Base-by-base conservation (phyloP, 2,797 vertebrate species). In the Hirundo rustica region DNA sequence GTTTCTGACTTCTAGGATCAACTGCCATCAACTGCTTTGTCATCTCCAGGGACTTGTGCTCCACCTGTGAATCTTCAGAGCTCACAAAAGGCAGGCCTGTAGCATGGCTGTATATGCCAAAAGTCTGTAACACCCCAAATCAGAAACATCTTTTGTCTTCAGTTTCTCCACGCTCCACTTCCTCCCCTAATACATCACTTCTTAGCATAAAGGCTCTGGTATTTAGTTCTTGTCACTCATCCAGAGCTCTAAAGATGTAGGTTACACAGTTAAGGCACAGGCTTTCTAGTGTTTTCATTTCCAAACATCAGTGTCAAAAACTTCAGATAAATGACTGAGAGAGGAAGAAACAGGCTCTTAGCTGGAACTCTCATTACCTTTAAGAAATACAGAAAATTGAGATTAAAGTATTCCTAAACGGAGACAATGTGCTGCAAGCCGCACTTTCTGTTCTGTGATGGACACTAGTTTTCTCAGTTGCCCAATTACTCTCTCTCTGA, bases 71-170 rank as follows among this genome's bases (percentile, higher is more conserved):
- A 57, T 79, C 50, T 75, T 92, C 60, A 76, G 80, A 81, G 27
- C 10, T 89, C 79, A 71, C 32, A 60, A 83, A 80, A 95, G 32
- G 16, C 60, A 90, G 67, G 13, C 40, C 48, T 3, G 1, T 34
- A 71, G 13, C 64, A 7, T n/a, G 53, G 44, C 14, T 85, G 13
- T 64, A 3, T 47, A 42, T 62, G 77, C 90, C 42, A 71, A 47
- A 88, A 93, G 27, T 58, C 79, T 81, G 51, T 70, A 78, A 88
- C 62, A 88, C 27, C 22, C 54, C 16, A 70, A 79, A 92, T 89
- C 81, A 91, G 85, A 89, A 95, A 80, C 42, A 76, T 71, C 67
- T 90, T 95, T 90, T 90, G 40, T 86, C 77, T 88, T 94, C 71
- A 48, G 27, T 79, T 60, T 42, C 68, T 94, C 60, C 36, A 53